These are phyloP conservation scores for Sylvicola cinctus DNA, from an alignment of 2,888 invertebrate species.

Conservation along the genomic window DNA sequence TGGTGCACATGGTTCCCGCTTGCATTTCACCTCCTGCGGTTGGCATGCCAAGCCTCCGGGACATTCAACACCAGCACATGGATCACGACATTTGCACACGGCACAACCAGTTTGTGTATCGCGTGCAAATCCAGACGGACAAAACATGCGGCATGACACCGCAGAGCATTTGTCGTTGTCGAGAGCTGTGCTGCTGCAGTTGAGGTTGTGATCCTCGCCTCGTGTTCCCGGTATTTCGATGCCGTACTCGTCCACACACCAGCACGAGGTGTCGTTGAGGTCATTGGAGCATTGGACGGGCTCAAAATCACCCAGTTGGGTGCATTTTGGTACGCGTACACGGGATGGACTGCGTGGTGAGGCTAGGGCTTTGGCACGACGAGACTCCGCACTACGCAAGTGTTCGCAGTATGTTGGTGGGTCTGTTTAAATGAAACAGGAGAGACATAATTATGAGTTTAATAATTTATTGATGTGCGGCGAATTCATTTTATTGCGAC, in stretches of 20 bases:
- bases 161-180: slow-evolving; percentile 50
- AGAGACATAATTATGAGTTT: no score
- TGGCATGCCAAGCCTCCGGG: slow-evolving; percentile 59
- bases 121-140: slow-evolving; percentile 59
- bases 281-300: slow-evolving; percentile 56
- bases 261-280: slow-evolving; percentile 45
- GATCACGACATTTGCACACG: slow-evolving; percentile 61
- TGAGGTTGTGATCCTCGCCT: slow-evolving; percentile 20
- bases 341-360: slow-evolving; percentile 22
- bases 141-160: slow-evolving; percentile 70
- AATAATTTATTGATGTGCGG: no score
- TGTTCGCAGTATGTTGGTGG: slow-evolving; percentile 41
- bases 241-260: slow-evolving; percentile 68
- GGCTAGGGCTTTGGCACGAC: slow-evolving; percentile 37
- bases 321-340: slow-evolving; percentile 48
- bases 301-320: slow-evolving; percentile 50
- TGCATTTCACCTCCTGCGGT: slow-evolving; percentile 55
- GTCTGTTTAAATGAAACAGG: slow-evolving; percentile 11
- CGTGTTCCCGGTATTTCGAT: slow-evolving; percentile 59
- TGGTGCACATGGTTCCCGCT: slow-evolving; percentile 62
- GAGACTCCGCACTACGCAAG: slow-evolving; percentile 35
- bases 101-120: slow-evolving; percentile 49
- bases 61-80: slow-evolving; percentile 53
- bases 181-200: slow-evolving; percentile 16
- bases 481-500: no score